phyloP scores from a whole-genome alignment of 2,888 invertebrate genomes.

The Siphlonurus alternatus region DNA sequence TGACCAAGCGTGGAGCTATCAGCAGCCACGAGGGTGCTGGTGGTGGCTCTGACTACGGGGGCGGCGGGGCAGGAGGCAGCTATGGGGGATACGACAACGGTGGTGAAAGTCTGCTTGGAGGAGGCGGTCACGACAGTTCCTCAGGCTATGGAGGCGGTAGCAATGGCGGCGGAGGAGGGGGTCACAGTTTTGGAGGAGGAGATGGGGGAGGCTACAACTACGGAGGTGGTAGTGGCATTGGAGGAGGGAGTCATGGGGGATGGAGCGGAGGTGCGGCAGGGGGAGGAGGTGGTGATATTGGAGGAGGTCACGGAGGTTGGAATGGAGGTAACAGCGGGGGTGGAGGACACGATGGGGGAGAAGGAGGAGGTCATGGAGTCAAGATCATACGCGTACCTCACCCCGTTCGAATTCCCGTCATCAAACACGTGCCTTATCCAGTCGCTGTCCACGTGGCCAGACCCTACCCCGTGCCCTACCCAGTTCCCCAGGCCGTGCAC shows the following conservation, averaged over 20 bases:
- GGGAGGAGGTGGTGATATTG: neutral
- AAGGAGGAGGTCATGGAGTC: neutral
- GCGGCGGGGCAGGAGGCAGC: neutral
- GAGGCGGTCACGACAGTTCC: neutral
- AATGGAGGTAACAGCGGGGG: neutral
- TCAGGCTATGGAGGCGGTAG: neutral
- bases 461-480: slow-evolving; percentile 19
- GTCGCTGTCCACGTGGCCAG: slow-evolving; percentile 52
- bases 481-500: slow-evolving; percentile 34
- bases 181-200: neutral
- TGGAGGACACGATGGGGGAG: neutral
- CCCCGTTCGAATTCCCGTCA: slow-evolving; percentile 2
- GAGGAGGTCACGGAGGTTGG: neutral
- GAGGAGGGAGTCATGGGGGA: neutral
- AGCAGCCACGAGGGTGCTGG: neutral
- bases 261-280: neutral
- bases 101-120: neutral
- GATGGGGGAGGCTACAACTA: neutral
- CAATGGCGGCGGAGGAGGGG: neutral
- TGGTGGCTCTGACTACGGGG: neutral
- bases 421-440: slow-evolving; percentile 20
- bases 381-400: slow-evolving; percentile 3
- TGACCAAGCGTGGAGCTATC: neutral
- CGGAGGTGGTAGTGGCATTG: neutral
- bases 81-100: neutral